Conservation (phyloP, 2,797 vertebrate genomes). For the Anguilla obscura region DNA sequence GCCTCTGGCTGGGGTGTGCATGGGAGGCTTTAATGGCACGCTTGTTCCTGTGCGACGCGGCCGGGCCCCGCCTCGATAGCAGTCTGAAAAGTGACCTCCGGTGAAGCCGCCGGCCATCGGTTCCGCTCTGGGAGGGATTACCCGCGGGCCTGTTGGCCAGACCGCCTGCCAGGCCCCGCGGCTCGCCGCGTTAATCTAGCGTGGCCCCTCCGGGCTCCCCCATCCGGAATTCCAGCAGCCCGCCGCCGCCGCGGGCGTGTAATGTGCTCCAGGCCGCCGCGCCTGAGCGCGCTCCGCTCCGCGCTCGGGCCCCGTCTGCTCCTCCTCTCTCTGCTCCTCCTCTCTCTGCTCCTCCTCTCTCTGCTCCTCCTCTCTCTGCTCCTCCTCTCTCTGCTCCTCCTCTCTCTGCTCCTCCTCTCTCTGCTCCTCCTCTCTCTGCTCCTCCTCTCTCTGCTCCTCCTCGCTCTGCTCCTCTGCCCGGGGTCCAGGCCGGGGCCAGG, state of each 20-base stretch:
- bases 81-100: constrained; percentile 59
- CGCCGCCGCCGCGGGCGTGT: constrained; percentile 60
- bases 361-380: background rate
- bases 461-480: background rate
- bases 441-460: background rate
- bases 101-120: constrained; percentile 59
- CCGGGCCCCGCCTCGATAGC: constrained; percentile 19
- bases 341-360: background rate
- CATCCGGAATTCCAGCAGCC: constrained; percentile 67
- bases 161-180: constrained; percentile 1
- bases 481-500: background rate
- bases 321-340: background rate
- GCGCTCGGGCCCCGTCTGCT: constrained; percentile 17
- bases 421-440: background rate
- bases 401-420: background rate
- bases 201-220: constrained; percentile 62
- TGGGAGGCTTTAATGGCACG: background rate
- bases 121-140: constrained; percentile 63
- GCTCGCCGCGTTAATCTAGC: constrained; percentile 46
- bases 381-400: background rate
- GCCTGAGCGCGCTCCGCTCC: constrained; percentile 33
- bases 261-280: constrained; percentile 64
- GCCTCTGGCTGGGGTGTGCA: constrained; percentile 1
- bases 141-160: constrained; percentile 47
- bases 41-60: background rate